Evolutionary conservation across 2,888 invertebrate species (phyloP).

Genomic region (Ornithoptera priamus): DNA sequence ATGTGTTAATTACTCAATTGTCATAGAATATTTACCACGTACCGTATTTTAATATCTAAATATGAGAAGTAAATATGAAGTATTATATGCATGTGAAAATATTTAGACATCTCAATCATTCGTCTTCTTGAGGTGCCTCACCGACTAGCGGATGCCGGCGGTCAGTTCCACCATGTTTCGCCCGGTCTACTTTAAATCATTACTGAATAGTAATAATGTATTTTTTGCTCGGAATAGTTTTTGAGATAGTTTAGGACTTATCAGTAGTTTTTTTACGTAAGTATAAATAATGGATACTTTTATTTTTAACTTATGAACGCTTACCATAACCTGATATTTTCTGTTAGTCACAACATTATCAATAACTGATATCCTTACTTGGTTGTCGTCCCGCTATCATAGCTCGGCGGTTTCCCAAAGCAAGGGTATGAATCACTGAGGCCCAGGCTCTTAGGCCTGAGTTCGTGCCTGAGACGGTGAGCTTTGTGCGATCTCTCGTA

Average conservation of each 20-base stretch:
- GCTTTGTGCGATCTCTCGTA: conserved; percentile 55
- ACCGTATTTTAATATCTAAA: background rate
- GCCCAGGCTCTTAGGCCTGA: conserved; percentile 61
- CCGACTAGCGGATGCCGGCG: no score
- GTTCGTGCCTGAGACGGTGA: conserved; percentile 51
- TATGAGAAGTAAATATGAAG: background rate
- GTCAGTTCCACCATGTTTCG: no score
- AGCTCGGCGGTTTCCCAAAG: conserved; percentile 64
- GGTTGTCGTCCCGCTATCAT: conserved; percentile 55
- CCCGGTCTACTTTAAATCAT: no score
- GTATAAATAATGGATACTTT: background rate
- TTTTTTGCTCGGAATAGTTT: no score
- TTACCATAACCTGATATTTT: background rate
- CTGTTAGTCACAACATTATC: conserved; percentile 32
- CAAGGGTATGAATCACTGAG: conserved; percentile 66
- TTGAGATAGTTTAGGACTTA: no score
- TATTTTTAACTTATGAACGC: background rate
- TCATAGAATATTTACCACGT: background rate
- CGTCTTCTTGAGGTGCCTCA: background rate
- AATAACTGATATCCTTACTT: conserved; percentile 55
- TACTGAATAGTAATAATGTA: no score
- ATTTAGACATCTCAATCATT: background rate
- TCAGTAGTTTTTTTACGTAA: background rate
- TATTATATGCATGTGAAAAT: background rate
- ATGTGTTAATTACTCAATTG: background rate